Evolutionary conservation across 2,113 vertebrate species (phyloP), one percentile per base, ranked within the genome.

Genomic region (Notiomystis cincta): DNA sequence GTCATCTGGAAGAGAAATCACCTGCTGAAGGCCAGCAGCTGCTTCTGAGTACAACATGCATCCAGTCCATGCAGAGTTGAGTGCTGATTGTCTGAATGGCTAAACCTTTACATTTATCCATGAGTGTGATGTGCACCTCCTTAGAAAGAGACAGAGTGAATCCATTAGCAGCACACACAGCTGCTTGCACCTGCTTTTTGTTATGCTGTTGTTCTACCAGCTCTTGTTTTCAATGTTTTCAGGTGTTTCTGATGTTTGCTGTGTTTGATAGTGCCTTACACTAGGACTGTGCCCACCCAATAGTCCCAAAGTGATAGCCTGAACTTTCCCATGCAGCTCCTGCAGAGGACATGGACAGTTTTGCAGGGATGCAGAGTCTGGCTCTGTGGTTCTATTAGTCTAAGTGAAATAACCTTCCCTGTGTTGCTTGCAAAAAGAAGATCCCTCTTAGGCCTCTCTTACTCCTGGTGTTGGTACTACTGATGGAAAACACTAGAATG

Each of bases 281-380:
- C n/a, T n/a, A 93, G 40, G 45, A 37, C 31, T 40, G 40, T 64
- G 47, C 33, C 11, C 22, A 66, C n/a, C 21, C 8, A 3, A 58
- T 2, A 79, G 33, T 33, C 50, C 50, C 69, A 35, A 81, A 78
- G 21, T 11, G 16, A 72, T 0, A 53, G 33, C 47, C 72, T 58
- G 51, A 53, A 37, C 10, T 86, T 77, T 37, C 24, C 50, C 23
- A 22, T 16, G 31, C 15, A 31, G 15, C 17, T 83, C 25, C 37
- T 4, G 1, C 0, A 50, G 20, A 70, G 42, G 42, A 61, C 4
- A 2, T 1, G 33, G 50, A 22, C 11, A 54, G 12, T 30, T 86
- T 53, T 33, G 30, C 50, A 86, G 48, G 70, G 33, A 37, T 61
- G n/a, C 40, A 53, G 62, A 73, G n/a, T 69, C 58, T 13, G 4